These are phyloP conservation scores for Xenopus petersii DNA, from an alignment of 2,797 vertebrate species.

Conservation along the genomic window DNA sequence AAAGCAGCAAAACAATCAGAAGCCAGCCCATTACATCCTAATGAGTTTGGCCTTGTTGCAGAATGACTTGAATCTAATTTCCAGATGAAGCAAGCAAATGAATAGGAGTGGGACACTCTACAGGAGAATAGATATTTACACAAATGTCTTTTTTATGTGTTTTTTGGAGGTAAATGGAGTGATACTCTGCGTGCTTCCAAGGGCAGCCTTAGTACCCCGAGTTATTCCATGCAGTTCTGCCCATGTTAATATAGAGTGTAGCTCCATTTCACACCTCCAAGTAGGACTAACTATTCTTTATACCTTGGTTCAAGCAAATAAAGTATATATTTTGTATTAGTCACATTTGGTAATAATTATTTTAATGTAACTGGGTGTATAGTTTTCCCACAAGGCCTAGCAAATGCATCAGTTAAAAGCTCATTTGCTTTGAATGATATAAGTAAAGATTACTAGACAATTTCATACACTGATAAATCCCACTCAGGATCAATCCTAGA, in stretches of 20 bases:
- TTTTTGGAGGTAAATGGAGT: background rate
- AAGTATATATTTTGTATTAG: too few relatives aligned
- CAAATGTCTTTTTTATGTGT: background rate
- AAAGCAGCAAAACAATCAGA: background rate
- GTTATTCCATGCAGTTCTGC: background rate
- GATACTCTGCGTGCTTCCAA: constrained; percentile 9
- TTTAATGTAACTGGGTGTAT: too few relatives aligned
- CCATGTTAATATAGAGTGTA: constrained; percentile 16
- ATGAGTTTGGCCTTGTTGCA: background rate
- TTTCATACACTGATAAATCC: too few relatives aligned
- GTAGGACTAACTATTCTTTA: too few relatives aligned
- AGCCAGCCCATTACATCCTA: background rate
- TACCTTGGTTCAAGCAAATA: too few relatives aligned
- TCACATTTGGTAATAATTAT: too few relatives aligned
- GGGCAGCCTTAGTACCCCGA: background rate
- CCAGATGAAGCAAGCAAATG: background rate
- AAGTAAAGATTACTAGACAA: too few relatives aligned
- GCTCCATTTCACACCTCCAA: background rate
- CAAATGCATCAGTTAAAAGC: too few relatives aligned
- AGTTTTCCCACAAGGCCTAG: too few relatives aligned
- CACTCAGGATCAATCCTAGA: background rate
- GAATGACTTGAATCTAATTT: too few relatives aligned
- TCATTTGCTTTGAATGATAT: too few relatives aligned
- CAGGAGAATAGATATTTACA: background rate
- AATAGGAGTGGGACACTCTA: background rate